These are phyloP conservation scores for Diglossa brunneiventris DNA, from an alignment of 2,113 vertebrate genomes.

Conservation along the genomic window DNA sequence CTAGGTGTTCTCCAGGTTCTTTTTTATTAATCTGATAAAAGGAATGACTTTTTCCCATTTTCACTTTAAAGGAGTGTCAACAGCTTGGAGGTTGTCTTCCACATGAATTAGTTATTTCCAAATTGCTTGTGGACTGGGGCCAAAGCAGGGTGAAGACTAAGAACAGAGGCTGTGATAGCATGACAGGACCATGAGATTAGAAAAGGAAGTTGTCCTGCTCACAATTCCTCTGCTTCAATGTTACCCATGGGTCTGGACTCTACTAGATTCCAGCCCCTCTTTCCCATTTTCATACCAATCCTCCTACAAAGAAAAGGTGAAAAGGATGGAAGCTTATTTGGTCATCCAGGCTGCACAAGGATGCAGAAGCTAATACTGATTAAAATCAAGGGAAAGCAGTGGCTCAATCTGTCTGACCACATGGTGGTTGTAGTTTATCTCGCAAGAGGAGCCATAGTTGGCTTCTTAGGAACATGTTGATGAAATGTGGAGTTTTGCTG, in stretches of 20 bases:
- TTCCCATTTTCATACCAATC: neutral
- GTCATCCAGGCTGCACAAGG: neutral
- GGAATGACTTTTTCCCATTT: neutral
- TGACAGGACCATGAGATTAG: neutral
- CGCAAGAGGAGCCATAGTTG: neutral
- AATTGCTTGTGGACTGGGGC: neutral
- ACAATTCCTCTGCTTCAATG: neutral
- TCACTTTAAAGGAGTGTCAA: neutral
- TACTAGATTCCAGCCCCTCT: neutral
- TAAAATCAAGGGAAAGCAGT: neutral
- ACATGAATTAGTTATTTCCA: constrained; percentile 4
- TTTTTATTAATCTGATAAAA: constrained; percentile 4
- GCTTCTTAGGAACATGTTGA: neutral
- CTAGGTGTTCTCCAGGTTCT: neutral
- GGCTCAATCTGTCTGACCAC: neutral
- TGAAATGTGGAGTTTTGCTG: neutral
- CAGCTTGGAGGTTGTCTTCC: neutral
- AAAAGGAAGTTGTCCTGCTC: neutral
- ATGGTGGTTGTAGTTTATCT: neutral
- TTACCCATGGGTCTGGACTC: neutral
- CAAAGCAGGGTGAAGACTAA: neutral
- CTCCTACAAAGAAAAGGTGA: neutral
- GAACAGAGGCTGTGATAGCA: neutral
- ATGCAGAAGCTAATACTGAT: neutral
- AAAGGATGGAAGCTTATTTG: neutral